Percentiles rank a stretch among this genome's conserved stretches.
Conservation (phyloP, 1,140 invertebrate species). For the Anoplophora glabripennis region DNA sequence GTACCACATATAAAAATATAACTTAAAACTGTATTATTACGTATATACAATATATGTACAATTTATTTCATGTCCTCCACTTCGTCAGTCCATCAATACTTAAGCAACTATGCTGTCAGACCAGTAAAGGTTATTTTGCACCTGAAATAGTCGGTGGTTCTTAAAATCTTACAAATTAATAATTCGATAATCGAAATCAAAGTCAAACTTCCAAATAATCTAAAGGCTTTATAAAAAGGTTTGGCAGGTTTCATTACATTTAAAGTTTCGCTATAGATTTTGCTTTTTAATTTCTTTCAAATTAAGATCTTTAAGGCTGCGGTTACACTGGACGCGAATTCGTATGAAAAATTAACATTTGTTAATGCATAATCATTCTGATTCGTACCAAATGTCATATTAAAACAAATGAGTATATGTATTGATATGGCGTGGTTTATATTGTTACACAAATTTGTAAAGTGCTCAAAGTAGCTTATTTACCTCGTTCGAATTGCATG, state of each 20-base stretch:
- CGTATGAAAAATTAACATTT: too few species aligned
- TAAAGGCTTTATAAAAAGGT: neutral
- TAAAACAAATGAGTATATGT: too few species aligned
- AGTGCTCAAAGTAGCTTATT: too few species aligned
- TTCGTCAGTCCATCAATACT: neutral
- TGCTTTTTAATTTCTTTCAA: neutral
- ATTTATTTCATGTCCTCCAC: neutral
- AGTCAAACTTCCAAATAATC: too few species aligned
- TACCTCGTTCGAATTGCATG: too few species aligned
- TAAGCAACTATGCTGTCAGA: constrained; percentile 1
- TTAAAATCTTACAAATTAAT: neutral
- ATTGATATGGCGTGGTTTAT: too few species aligned
- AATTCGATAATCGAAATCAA: too few species aligned
- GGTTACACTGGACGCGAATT: too few species aligned
- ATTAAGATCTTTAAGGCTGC: neutral
- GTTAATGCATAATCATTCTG: too few species aligned
- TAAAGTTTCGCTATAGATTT: neutral
- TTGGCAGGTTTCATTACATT: neutral
- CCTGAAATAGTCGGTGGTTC: constrained; percentile 17
- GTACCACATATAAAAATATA: constrained; percentile 1
- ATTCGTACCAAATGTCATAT: too few species aligned
- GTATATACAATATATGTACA: constrained; percentile 1
- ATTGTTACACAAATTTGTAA: too few species aligned
- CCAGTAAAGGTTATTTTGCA: constrained; percentile 28
- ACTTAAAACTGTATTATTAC: neutral